phyloP scores from a whole-genome alignment of 2,797 vertebrate species.

The Sphenopsis melanotis region DNA sequence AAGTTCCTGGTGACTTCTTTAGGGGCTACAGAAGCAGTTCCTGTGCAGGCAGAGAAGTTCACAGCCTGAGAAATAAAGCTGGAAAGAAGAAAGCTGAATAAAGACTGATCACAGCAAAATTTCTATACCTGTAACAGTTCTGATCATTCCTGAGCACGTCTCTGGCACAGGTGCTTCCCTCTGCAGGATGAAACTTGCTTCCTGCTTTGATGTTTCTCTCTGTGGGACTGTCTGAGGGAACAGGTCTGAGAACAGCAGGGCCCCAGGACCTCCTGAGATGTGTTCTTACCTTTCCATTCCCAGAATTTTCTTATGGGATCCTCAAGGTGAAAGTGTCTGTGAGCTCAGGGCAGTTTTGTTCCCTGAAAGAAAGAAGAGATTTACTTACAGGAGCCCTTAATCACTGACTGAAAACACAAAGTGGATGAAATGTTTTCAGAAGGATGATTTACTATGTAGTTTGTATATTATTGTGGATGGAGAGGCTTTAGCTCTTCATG shows the following conservation, averaged over 20 bases:
- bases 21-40: background rate
- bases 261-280: background rate
- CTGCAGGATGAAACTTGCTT: background rate
- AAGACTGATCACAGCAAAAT: background rate
- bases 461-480: background rate
- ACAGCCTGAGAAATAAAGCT: background rate
- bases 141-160: background rate
- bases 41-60: background rate
- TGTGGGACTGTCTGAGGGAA: background rate
- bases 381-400: constrained; percentile 29
- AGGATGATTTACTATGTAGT: constrained; percentile 28
- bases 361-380: background rate
- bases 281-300: background rate
- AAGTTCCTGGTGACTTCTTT: background rate
- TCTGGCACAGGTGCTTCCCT: background rate
- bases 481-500: constrained; percentile 3
- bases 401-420: background rate
- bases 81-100: background rate
- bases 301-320: background rate
- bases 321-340: constrained; percentile 30
- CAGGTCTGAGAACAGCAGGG: background rate
- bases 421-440: background rate
- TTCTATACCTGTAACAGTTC: background rate
- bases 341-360: background rate
- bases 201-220: background rate